These are phyloP conservation scores for Etheostoma cragini DNA, from an alignment of 2,113 vertebrate genomes.

Conservation along the genomic window DNA sequence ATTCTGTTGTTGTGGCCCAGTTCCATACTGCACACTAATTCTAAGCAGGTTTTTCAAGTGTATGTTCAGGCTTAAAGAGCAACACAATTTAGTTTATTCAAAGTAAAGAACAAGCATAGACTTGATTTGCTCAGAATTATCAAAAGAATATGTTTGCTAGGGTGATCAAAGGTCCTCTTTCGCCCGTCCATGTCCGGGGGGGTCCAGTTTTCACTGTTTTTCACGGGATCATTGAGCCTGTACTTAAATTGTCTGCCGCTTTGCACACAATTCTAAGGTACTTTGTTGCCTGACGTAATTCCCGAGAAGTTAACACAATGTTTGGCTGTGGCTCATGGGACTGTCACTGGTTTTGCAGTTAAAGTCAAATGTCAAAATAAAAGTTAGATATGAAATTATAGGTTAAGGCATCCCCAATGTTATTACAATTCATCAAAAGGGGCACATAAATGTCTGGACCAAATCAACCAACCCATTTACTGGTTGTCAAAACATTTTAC, in stretches of 20 bases:
- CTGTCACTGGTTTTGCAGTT: background rate
- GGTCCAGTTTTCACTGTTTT: no score
- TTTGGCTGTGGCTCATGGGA: background rate
- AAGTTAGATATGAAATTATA: background rate
- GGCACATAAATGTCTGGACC: background rate
- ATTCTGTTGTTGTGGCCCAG: background rate
- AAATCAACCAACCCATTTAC: background rate
- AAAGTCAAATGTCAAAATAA: background rate
- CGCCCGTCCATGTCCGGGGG: no score
- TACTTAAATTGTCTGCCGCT: no score
- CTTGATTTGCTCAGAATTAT: background rate
- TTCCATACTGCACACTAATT: background rate
- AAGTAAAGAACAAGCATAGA: background rate
- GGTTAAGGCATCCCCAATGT: background rate
- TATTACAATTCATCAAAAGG: background rate
- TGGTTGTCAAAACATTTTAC: background rate
- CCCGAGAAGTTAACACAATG: background rate
- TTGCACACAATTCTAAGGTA: no score
- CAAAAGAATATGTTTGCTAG: no score
- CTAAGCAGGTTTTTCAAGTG: slow-evolving; percentile 1
- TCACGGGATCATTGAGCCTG: no score
- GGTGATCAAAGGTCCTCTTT: no score
- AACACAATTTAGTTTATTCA: background rate
- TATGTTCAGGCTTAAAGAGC: background rate
- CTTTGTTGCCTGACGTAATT: no score